These are phyloP conservation scores for Drosophila demipolita DNA, from an alignment of 2,888 invertebrate species.

Conservation along the genomic window DNA sequence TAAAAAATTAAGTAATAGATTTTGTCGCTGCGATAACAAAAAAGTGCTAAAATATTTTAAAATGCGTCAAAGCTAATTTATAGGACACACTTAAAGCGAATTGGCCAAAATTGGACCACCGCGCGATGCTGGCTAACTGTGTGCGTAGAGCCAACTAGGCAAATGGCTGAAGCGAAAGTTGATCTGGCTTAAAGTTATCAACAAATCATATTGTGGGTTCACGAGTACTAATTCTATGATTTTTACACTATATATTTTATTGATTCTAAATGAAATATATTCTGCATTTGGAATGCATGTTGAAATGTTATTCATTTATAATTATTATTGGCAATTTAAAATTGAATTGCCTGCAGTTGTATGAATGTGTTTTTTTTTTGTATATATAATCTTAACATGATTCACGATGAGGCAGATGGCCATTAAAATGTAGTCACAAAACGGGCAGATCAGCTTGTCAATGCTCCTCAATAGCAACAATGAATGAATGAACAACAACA, in stretches of 20 bases:
- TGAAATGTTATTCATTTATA: background rate
- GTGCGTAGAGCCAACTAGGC: constrained; percentile 10
- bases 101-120: constrained; percentile 65
- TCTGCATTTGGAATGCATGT: background rate
- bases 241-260: background rate
- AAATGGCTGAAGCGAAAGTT: constrained; percentile 52
- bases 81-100: constrained; percentile 60
- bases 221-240: background rate
- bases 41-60: constrained; percentile 82
- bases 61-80: constrained; percentile 75
- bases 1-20: constrained; percentile 81
- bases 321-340: background rate
- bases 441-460: constrained; percentile 55
- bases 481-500: constrained; percentile 49
- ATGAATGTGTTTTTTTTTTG: constrained; percentile 1
- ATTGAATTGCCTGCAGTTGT: background rate
- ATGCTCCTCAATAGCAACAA: constrained; percentile 49
- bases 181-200: constrained; percentile 33
- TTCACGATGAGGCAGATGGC: constrained; percentile 45
- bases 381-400: constrained; percentile 33
- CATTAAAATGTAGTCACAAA: constrained; percentile 50
- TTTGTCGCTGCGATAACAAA: constrained; percentile 78
- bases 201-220: constrained; percentile 2
- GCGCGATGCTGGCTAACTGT: constrained; percentile 11
- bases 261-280: background rate